phyloP scores from a whole-genome alignment of 1,140 invertebrate genomes.

The Lucilia cuprina region DNA sequence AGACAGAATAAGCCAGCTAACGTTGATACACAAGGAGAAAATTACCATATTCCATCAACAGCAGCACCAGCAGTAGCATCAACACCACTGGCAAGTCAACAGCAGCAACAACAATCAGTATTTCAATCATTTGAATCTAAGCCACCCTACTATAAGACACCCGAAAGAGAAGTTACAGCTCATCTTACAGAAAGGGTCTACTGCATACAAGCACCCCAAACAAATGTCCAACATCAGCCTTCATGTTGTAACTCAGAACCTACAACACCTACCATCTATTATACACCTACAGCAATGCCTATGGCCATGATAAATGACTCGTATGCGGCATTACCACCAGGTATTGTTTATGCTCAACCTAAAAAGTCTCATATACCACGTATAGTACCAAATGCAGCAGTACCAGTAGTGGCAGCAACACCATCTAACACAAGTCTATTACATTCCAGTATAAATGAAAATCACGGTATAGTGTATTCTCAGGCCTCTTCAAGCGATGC shows the following conservation, averaged over 20 bases:
- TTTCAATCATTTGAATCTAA: constrained; percentile 56
- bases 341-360: constrained; percentile 51
- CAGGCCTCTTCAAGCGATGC: background rate
- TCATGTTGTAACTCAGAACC: constrained; percentile 25
- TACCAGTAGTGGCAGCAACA: background rate
- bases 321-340: background rate
- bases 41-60: background rate
- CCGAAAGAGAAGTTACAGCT: constrained; percentile 38
- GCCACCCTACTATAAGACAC: constrained; percentile 46
- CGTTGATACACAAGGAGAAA: background rate
- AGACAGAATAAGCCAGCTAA: background rate
- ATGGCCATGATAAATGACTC: background rate
- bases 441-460: background rate
- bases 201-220: constrained; percentile 44
- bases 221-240: constrained; percentile 36
- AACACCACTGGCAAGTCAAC: background rate
- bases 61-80: background rate
- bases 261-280: constrained; percentile 43
- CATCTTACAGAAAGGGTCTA: constrained; percentile 55
- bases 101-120: constrained; percentile 39
- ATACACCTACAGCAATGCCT: background rate
- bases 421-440: background rate
- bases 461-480: background rate
- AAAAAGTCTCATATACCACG: constrained; percentile 42
- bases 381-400: background rate